Conservation (phyloP, 2,888 invertebrate genomes). For the Deroplatys truncata region DNA sequence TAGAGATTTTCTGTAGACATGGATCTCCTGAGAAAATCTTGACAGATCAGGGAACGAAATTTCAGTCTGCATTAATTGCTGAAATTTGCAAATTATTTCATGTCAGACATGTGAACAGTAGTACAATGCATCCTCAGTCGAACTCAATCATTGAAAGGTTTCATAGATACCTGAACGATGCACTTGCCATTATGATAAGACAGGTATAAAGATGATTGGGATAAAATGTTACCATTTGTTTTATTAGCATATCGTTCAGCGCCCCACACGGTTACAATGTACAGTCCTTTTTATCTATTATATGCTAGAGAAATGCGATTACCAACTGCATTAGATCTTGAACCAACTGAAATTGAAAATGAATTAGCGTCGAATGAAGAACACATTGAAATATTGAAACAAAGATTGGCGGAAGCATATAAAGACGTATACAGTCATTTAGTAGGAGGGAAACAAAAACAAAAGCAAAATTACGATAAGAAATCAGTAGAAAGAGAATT, state of each 20-base stretch:
- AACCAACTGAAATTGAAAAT: not conserved
- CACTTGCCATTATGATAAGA: not conserved
- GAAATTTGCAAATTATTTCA: slow-evolving; percentile 14
- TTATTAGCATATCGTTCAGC: not conserved
- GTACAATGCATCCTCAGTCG: slow-evolving; percentile 8
- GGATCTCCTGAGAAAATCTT: too few relatives aligned
- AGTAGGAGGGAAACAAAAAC: too few relatives aligned
- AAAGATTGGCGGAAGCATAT: too few relatives aligned
- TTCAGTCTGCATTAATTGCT: slow-evolving; percentile 29
- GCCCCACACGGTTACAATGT: not conserved
- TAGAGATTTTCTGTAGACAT: slow-evolving; percentile 28
- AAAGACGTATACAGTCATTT: too few relatives aligned
- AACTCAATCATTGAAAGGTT: slow-evolving; percentile 1
- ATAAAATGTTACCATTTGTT: not conserved
- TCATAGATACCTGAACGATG: not conserved
- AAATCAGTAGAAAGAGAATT: too few relatives aligned
- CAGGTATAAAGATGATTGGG: not conserved
- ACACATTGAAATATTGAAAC: too few relatives aligned
- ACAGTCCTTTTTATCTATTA: not conserved
- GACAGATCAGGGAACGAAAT: slow-evolving; percentile 34
- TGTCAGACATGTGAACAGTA: slow-evolving; percentile 5
- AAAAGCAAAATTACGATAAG: too few relatives aligned
- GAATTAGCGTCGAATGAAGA: too few relatives aligned
- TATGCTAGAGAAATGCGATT: not conserved
- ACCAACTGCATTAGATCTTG: not conserved